Base-by-base conservation (phyloP, 2,888 invertebrate genomes). In the Heliconius charithonia region DNA sequence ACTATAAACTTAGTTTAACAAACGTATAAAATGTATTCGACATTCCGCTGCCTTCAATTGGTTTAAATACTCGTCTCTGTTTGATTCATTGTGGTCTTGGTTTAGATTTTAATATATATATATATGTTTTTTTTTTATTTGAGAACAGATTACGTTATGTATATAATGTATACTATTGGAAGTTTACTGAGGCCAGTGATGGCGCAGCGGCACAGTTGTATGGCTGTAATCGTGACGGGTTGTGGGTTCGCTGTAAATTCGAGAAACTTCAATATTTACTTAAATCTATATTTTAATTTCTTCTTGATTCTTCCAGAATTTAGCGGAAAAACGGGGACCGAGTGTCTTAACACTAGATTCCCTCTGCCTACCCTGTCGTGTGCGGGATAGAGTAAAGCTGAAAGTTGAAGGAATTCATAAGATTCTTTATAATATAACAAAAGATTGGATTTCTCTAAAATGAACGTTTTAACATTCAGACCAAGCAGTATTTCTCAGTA, bases 401-500 rank as follows among this genome's bases (percentile, higher is more conserved):
- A 51, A 51, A 51, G 0, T 19, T 51, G 22, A 22, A 16, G 51
- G 22, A 22, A 56, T 56, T 56, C 9, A 9, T 37, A 37, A 37
- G 32, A 37, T 9, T 9, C 32, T 16, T 45, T 16, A 45, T 0
- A 56, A 19, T 22, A 22, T 27, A 12, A 22, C 51, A 22, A 51
- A 29, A 10, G 0, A 51, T 13, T 45, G n/a, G 27, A 45, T 51
- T 71, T 29, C 22, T 71, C 22, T 29, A 16, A 27, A 80, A 76
- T 67, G 32, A 32, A 77, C 79, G 78, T 79, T 80, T 80, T 81
- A 81, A 77, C 74, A 81, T 82, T 83, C 81, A 70, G 77, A 72
- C 51, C 70, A 65, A 76, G 41, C 41, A 77, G 56, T 62, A 74
- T 76, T 82, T 80, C 78, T 82, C 72, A 74, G 80, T 81, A 74